Conservation (phyloP, 30 jellyfish, hydroid and myxozoan genomes). For the Turritopsis dohrnii region DNA sequence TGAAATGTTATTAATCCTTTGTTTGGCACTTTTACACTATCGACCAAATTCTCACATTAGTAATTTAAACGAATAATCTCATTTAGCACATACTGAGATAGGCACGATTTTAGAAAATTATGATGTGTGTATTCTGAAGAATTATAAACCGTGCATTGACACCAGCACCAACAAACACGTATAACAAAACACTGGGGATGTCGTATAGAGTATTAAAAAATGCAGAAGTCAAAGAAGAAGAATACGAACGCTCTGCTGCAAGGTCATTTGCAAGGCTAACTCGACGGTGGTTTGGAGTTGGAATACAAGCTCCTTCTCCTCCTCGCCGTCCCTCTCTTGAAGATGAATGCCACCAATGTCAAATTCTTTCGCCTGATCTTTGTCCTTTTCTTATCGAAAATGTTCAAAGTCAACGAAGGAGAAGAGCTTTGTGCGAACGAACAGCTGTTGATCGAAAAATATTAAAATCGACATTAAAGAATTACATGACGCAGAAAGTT, state of each 20-base stretch:
- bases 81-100: no score
- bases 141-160: background rate
- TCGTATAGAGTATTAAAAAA: background rate
- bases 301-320: background rate
- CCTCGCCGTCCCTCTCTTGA: no score
- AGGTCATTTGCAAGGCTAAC: background rate
- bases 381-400: background rate
- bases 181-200: background rate
- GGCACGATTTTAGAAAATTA: no score
- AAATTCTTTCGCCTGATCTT: background rate
- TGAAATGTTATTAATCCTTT: background rate
- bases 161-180: no score
- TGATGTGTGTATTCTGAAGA: background rate
- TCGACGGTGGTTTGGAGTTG: background rate
- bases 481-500: background rate
- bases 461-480: background rate
- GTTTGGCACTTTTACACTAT: background rate
- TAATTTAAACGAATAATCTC: no score
- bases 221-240: background rate
- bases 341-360: background rate
- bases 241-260: background rate
- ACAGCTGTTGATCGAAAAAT: background rate
- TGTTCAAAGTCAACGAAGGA: background rate
- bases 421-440: background rate
- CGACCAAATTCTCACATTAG: background rate